Evolutionary conservation across 2,888 invertebrate species (phyloP).

Genomic region (Apodemia arnacis): DNA sequence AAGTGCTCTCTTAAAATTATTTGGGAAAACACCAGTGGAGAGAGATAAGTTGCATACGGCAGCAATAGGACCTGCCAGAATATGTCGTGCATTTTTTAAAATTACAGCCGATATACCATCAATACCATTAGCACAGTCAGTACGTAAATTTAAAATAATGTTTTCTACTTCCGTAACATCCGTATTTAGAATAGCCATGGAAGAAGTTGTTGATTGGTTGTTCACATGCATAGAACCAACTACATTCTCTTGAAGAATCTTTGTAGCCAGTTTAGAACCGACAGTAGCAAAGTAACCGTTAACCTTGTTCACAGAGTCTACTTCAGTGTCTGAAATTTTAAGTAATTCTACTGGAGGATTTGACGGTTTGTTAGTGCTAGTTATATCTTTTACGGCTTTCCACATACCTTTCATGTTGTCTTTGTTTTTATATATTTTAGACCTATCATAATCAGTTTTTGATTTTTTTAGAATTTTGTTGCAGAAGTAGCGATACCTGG

Average conservation of each 20-base stretch:
- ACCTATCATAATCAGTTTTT: neutral
- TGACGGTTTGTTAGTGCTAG: neutral
- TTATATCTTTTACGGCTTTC: neutral
- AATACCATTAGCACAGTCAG: neutral
- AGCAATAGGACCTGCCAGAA: neutral
- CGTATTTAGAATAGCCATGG: too few relatives aligned
- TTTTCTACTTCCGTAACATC: neutral
- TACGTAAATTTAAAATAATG: neutral
- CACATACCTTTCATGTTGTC: neutral
- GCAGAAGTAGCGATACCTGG: too few relatives aligned
- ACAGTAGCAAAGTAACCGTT: neutral
- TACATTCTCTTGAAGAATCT: too few relatives aligned
- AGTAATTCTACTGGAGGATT: too few relatives aligned
- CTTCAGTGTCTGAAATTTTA: too few relatives aligned
- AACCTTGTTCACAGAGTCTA: neutral
- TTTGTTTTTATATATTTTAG: neutral
- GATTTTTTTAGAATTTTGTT: neutral
- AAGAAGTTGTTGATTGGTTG: too few relatives aligned
- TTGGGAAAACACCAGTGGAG: too few relatives aligned
- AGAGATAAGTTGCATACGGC: too few relatives aligned
- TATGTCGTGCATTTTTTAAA: neutral
- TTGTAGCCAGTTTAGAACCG: neutral
- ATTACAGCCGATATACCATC: neutral
- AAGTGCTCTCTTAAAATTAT: too few relatives aligned
- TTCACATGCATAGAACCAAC: too few relatives aligned